Conservation (phyloP, 2,113 vertebrate genomes). For the Corythaeola cristata region DNA sequence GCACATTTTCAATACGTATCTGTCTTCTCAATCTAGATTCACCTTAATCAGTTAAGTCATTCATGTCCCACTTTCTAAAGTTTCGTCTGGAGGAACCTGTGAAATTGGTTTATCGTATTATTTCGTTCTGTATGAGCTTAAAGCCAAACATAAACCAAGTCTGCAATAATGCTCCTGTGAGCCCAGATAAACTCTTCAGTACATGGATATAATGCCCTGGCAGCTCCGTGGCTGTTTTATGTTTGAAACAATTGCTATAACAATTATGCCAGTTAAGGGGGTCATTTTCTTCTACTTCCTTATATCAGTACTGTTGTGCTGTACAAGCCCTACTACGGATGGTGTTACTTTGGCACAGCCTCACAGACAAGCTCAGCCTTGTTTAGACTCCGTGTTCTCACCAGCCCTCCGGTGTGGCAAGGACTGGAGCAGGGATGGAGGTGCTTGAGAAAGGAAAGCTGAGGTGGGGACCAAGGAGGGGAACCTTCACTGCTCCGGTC, state of each 20-base stretch:
- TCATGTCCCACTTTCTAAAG: constrained; percentile 32
- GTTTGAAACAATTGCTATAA: constrained; percentile 2
- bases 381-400: background rate
- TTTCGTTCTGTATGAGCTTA: constrained; percentile 32
- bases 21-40: background rate
- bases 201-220: background rate
- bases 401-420: background rate
- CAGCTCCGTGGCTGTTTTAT: background rate
- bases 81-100: constrained; percentile 44
- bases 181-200: background rate
- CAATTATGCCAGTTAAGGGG: background rate
- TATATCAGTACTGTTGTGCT: background rate
- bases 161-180: constrained; percentile 18
- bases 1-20: background rate
- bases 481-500: background rate
- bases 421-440: background rate
- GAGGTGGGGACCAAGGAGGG: background rate
- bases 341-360: background rate
- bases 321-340: background rate
- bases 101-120: constrained; percentile 44
- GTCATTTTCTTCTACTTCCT: background rate
- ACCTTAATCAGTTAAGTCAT: constrained; percentile 13
- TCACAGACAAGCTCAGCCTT: constrained; percentile 3
- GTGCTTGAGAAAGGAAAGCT: background rate
- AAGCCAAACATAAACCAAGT: constrained; percentile 48